These are phyloP conservation scores for Zootoca vivipara DNA, from an alignment of 2,113 vertebrate genomes.

Conservation along the genomic window DNA sequence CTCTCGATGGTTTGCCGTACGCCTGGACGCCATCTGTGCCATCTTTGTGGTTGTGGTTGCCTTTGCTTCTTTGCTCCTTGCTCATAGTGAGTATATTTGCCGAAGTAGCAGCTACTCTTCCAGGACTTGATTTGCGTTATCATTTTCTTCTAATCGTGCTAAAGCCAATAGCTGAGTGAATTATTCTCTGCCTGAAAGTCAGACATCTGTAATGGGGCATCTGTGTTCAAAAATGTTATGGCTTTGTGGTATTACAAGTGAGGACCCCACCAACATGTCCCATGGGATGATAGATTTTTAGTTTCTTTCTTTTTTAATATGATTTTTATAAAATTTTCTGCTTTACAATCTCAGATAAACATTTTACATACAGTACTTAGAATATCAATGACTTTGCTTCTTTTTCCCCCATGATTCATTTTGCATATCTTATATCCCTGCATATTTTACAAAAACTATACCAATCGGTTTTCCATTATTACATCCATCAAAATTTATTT, in stretches of 20 bases:
- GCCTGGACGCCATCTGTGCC: conserved; percentile 93
- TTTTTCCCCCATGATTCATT: too few relatives aligned
- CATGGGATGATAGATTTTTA: too few relatives aligned
- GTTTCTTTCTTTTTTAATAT: too few relatives aligned
- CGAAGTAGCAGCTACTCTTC: conserved; percentile 49
- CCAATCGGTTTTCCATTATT: too few relatives aligned
- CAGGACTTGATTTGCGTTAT: conserved; percentile 56
- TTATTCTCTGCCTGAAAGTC: background rate
- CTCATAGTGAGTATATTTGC: conserved; percentile 81
- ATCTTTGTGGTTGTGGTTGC: conserved; percentile 86
- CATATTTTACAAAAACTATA: too few relatives aligned
- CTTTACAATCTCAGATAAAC: too few relatives aligned
- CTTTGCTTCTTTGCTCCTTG: conserved; percentile 87
- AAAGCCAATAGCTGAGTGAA: background rate
- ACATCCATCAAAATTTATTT: too few relatives aligned
- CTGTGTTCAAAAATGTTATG: background rate
- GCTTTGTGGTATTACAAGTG: background rate
- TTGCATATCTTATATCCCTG: too few relatives aligned
- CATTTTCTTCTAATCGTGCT: conserved; percentile 41
- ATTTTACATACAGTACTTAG: too few relatives aligned
- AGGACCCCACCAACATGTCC: background rate
- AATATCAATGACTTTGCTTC: too few relatives aligned
- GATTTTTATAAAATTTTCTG: too few relatives aligned
- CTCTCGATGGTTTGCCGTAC: conserved; percentile 94
- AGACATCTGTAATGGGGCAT: background rate